Base-by-base conservation (phyloP, 1,140 invertebrate species). In the Idris sp. region DNA sequence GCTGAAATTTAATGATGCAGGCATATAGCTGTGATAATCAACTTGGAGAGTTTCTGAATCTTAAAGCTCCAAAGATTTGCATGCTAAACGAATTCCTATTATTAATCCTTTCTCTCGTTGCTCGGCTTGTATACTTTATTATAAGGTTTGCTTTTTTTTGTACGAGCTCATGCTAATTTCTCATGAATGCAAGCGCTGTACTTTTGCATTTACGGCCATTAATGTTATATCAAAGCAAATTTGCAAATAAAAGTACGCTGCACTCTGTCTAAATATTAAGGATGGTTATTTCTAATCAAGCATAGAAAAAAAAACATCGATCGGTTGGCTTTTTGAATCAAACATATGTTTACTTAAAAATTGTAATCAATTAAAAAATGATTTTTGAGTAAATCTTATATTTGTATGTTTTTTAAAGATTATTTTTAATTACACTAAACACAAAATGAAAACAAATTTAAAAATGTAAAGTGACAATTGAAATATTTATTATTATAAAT, bases 221-320 rank as follows among this genome's bases (percentile, higher is more conserved):
- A 72, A 72, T 62, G 43, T 72, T 72, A 72, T 58, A 72, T 13
- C 58, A 72, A 72, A 72, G 68, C 49, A 72, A 72, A 72, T 64
- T 58, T 72, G 68, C 58, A 64, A 72, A 64, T 64, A 64, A 56
- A 72, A 64, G 54, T 15, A 64, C 26, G 58, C 38, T 58, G 43
- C 68, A 64, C 35, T 72, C 58, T 72, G 58, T 48, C 68, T 72
- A 72, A 64, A 72, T 54, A 25, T 61, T 53, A 72, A 56, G 26
- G 16, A 62, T 35, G 35, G 58, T 72, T 72, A 62, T 62, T 72
- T 72, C 68, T 62, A 72, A 72, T 62, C 49, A 62, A 62, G 68
- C 68, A 9, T 15, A 3, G 14, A 48, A 48, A 56, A 19, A 1
- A 31, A 41, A 46, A 25, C 6, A 40, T 40, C 9, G 30, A 61